Evolutionary conservation across 2,113 vertebrate genomes (phyloP).

Genomic region (Suncus etruscus): DNA sequence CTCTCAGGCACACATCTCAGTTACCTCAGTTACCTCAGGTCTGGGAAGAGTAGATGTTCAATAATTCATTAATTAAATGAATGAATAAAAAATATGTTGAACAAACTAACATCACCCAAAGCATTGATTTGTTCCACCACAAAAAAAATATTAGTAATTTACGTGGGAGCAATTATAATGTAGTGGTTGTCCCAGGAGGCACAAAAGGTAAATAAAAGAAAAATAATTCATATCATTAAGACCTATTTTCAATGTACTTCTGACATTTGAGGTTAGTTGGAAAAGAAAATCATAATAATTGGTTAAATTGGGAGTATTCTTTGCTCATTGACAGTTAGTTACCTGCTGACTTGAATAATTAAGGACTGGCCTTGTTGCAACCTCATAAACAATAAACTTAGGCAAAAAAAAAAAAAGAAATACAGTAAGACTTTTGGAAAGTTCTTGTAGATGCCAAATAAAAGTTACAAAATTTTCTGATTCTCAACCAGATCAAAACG

Average conservation of each 20-base stretch:
- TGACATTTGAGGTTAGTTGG: conserved; percentile 11
- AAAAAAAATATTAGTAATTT: conserved; percentile 11
- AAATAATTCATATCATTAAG: conserved; percentile 1
- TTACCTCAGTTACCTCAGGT: background rate
- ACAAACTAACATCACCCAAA: background rate
- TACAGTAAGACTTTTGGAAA: background rate
- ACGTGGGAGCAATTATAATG: background rate
- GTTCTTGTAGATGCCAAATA: conserved; percentile 40
- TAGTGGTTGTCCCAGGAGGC: background rate
- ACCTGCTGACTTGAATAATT: background rate
- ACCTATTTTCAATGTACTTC: background rate
- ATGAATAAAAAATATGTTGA: background rate
- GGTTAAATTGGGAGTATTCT: background rate
- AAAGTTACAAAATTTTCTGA: conserved; percentile 32
- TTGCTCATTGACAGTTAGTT: background rate
- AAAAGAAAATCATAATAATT: conserved; percentile 19
- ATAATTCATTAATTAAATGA: conserved; percentile 1
- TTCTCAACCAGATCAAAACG: background rate
- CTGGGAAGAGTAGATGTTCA: background rate
- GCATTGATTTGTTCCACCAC: background rate
- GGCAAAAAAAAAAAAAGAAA: background rate
- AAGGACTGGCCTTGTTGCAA: background rate
- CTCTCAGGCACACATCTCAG: background rate
- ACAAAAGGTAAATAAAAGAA: conserved; percentile 10
- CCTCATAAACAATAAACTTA: background rate